These are phyloP conservation scores for Plodia interpunctella DNA, from an alignment of 1,140 invertebrate species.

Conservation along the genomic window DNA sequence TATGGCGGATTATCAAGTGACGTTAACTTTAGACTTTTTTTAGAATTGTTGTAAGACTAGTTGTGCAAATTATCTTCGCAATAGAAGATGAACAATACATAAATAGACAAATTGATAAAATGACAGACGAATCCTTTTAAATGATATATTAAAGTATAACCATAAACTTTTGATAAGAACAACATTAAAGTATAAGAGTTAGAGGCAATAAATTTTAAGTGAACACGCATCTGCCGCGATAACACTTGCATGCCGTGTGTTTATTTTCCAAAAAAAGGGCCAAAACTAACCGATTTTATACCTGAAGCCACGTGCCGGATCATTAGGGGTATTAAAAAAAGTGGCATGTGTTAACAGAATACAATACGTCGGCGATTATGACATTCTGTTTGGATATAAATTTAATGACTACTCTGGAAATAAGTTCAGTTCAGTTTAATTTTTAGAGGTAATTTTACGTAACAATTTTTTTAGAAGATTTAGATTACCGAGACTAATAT, in stretches of 20 bases:
- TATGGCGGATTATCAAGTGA: too few species aligned
- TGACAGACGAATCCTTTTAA: not conserved
- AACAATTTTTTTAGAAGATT: too few species aligned
- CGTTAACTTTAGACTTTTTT: too few species aligned
- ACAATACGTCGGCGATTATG: constrained; percentile 5
- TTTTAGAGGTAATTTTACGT: too few species aligned
- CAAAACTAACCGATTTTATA: constrained; percentile 22
- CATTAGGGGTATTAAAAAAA: constrained; percentile 13
- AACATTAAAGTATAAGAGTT: constrained; percentile 16
- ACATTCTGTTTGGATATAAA: not conserved
- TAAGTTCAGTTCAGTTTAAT: too few species aligned
- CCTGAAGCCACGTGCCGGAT: constrained; percentile 17
- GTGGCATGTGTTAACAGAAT: not conserved
- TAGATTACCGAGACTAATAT: too few species aligned
- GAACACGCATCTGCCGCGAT: constrained; percentile 33
- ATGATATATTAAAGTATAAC: too few species aligned
- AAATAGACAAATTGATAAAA: not conserved
- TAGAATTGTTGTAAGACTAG: too few species aligned
- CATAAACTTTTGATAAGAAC: too few species aligned
- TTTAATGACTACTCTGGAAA: too few species aligned
- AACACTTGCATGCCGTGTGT: constrained; percentile 14
- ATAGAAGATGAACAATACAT: too few species aligned
- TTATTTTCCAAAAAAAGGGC: constrained; percentile 16
- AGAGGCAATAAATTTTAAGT: constrained; percentile 22
- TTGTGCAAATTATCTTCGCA: too few species aligned